These are phyloP conservation scores for Aradophagus sp. DNA, from an alignment of 1,140 invertebrate genomes.

Conservation along the genomic window DNA sequence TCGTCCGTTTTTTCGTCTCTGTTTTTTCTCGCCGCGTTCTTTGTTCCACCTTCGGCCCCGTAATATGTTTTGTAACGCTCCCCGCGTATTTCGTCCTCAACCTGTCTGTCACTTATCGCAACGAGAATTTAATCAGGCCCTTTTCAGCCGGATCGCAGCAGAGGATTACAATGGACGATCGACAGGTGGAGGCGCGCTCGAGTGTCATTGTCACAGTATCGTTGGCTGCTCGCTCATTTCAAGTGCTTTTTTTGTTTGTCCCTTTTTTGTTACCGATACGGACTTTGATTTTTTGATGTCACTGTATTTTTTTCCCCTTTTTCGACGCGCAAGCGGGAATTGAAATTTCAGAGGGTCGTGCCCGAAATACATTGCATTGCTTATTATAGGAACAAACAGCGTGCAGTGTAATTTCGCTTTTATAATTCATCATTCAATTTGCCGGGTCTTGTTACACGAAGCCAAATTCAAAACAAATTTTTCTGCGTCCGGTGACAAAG, in stretches of 20 bases:
- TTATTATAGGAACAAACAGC: no score
- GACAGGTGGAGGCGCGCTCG: conserved; percentile 40
- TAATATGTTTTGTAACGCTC: neutral
- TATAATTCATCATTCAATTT: no score
- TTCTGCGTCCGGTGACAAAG: no score
- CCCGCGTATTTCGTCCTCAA: conserved; percentile 3
- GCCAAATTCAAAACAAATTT: no score
- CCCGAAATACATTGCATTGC: no score
- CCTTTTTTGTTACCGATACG: conserved; percentile 32
- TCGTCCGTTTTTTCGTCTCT: conserved; percentile 24
- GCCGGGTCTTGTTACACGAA: no score
- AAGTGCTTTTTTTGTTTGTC: no score
- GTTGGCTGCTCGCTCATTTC: conserved; percentile 11
- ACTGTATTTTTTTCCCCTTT: conserved; percentile 1
- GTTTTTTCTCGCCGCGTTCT: conserved; percentile 1
- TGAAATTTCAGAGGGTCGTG: no score
- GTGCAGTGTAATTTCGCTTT: no score
- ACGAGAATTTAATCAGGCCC: conserved; percentile 47
- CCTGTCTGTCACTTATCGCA: conserved; percentile 36
- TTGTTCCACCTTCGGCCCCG: conserved; percentile 7
- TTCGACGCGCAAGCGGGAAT: no score
- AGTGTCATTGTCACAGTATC: conserved; percentile 42
- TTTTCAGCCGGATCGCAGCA: conserved; percentile 15
- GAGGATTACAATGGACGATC: conserved; percentile 31
- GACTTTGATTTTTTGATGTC: conserved; percentile 37